A percentile compares a stretch with the other conserved stretches of the same genome.
Conservation (phyloP, 2,888 invertebrate species). For the Heliconius aoede region DNA sequence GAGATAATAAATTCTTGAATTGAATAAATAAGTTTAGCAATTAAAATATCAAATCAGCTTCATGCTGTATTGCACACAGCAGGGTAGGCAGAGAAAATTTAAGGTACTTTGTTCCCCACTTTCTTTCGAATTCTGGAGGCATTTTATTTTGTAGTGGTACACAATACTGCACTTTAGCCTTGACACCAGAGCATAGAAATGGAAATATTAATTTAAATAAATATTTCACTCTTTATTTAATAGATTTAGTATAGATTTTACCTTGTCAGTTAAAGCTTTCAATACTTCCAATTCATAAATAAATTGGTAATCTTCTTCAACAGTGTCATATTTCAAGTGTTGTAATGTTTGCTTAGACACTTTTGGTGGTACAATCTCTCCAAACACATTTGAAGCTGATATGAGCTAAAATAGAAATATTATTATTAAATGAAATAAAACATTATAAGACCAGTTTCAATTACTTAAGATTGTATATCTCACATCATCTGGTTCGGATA, state of each 20-base stretch:
- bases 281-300: constrained; percentile 85
- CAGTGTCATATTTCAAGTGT: constrained; percentile 63
- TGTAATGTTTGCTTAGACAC: constrained; percentile 59
- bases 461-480: constrained; percentile 46
- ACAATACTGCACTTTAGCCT: too few relatives aligned
- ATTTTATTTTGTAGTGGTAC: too few relatives aligned
- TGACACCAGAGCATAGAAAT: too few relatives aligned
- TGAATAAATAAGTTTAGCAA: background rate
- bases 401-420: constrained; percentile 62
- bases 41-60: too few relatives aligned
- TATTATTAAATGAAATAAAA: background rate
- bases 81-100: too few relatives aligned
- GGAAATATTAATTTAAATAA: too few relatives aligned
- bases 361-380: constrained; percentile 62
- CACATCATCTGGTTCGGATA: constrained; percentile 86
- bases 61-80: too few relatives aligned
- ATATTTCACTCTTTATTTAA: too few relatives aligned
- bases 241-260: too few relatives aligned
- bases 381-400: constrained; percentile 69
- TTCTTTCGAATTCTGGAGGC: too few relatives aligned
- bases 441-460: background rate
- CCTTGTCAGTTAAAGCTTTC: constrained; percentile 83
- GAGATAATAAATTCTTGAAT: background rate
- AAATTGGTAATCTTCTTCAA: constrained; percentile 86
- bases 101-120: too few relatives aligned